Evolutionary conservation across 37 sponge, comb jelly and placozoan genomes (phyloP), one percentile per base, ranked within the genome.

Genomic region (Cliona cf. orientalis): DNA sequence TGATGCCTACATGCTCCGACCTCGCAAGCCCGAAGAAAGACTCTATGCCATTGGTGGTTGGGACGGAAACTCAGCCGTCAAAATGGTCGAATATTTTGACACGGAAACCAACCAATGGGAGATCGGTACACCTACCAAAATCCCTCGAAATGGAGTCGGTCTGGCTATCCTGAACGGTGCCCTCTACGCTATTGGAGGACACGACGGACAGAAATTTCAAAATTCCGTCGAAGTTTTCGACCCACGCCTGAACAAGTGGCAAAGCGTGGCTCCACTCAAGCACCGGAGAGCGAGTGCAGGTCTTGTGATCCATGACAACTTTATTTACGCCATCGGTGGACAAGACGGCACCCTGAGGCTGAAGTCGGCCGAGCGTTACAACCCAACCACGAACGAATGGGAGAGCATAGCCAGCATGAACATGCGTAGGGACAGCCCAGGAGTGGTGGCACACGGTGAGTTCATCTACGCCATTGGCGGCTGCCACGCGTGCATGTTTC

Each of bases 401-500:
- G 46, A 77, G 46, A 6, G 29, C 31, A 17, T 84, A 2, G 46
- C 66, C 17, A 74, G 69, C 71, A 89, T 89, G 90, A 84, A 75
- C 31, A 62, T 76, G 79, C 60, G 79, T 32, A 46, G 90, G 22
- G 73, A 74, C 66, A 89, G 74, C 45, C 79, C 72, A 12, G 85
- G 85, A 49, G 90, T 80, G 33, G 79, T 45, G 2, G 45, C 46
- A 0, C 58, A 73, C 44, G 25, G 69, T 17, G 84, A 62, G 60
- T 41, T 35, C 44, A 80, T 89, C 36, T 89, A 89, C 45, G 90
- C 90, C 66, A 74, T 89, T 2, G 90, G 90, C 11, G 90, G 90
- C 33, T 89, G 72, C 55, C 84, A 89, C 55, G 69, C 76, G 7
- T 82, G 84, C 39, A 85, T 65, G 65, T 84, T 66, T 43, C 70